Percentiles rank a stretch among this genome's conserved stretches.
These are phyloP conservation scores for Macrosoma leucophasiata DNA, from an alignment of 2,888 invertebrate genomes.

Conservation along the genomic window DNA sequence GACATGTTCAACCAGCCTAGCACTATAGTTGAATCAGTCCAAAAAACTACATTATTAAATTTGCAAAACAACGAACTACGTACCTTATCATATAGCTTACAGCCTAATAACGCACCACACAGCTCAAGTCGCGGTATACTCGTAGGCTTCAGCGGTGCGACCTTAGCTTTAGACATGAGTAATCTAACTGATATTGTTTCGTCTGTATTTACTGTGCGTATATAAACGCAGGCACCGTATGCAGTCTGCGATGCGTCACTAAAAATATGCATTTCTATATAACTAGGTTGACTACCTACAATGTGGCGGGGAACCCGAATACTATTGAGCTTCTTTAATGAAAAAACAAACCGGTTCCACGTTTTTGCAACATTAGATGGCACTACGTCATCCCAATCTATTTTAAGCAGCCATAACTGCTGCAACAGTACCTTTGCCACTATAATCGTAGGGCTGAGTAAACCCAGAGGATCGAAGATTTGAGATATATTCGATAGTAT, in stretches of 20 bases:
- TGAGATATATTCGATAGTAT: constrained; percentile 22
- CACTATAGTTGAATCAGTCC: constrained; percentile 25
- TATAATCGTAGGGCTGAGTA: constrained; percentile 21
- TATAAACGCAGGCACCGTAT: constrained; percentile 27
- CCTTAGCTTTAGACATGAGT: constrained; percentile 17
- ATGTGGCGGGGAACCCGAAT: constrained; percentile 16
- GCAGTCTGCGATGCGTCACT: constrained; percentile 25
- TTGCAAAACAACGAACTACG: constrained; percentile 11
- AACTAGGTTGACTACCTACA: neutral
- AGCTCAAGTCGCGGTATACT: constrained; percentile 19
- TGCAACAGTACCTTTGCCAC: too few species aligned
- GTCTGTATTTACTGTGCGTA: constrained; percentile 22
- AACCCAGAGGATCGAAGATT: constrained; percentile 26
- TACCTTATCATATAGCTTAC: constrained; percentile 21
- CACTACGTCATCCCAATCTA: constrained; percentile 8
- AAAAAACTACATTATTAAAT: constrained; percentile 21
- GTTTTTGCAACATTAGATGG: neutral
- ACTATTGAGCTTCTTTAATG: constrained; percentile 1
- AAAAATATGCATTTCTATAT: constrained; percentile 25
- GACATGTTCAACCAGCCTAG: constrained; percentile 23
- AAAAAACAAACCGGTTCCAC: constrained; percentile 7
- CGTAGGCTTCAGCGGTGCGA: constrained; percentile 6
- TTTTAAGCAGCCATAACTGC: too few species aligned
- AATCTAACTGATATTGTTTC: too few species aligned
- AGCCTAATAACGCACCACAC: constrained; percentile 26